Percentiles rank a stretch among this genome's conserved stretches.
These are phyloP conservation scores for Drosophila pullipes DNA, from an alignment of 2,888 invertebrate species.

Conservation along the genomic window DNA sequence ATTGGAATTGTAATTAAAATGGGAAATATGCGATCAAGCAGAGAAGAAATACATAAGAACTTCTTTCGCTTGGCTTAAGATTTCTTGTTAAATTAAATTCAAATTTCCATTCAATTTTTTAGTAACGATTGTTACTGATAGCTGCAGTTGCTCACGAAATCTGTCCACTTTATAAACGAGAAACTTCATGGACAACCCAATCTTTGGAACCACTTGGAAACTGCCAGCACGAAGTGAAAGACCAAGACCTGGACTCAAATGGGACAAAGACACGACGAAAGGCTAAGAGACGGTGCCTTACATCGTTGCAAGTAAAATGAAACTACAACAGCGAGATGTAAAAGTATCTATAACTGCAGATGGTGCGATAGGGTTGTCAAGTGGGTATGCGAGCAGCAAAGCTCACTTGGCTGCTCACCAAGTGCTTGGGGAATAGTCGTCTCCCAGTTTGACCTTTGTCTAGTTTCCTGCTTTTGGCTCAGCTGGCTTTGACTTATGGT, in stretches of 20 bases:
- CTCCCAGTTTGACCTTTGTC: constrained; percentile 66
- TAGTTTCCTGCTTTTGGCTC: constrained; percentile 55
- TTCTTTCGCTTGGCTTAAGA: rapidly evolving
- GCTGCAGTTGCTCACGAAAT: neutral
- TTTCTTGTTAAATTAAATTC: neutral
- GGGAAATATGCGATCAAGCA: no score
- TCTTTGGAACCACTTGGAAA: constrained; percentile 16
- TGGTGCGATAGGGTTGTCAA: constrained; percentile 55
- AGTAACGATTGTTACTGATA: neutral
- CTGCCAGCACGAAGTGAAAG: constrained; percentile 7
- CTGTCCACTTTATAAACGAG: neutral
- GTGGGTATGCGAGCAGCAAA: constrained; percentile 26
- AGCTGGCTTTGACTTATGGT: constrained; percentile 77
- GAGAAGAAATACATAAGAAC: neutral
- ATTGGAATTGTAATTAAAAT: no score
- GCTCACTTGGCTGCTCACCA: constrained; percentile 29
- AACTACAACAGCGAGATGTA: constrained; percentile 44
- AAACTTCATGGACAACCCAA: constrained; percentile 40
- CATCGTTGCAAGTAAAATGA: constrained; percentile 54
- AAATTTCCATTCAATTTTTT: no score
- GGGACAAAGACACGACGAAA: constrained; percentile 25
- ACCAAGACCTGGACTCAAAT: constrained; percentile 19
- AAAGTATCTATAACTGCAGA: constrained; percentile 66
- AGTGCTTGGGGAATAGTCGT: constrained; percentile 28
- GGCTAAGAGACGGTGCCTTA: constrained; percentile 17